Evolutionary conservation across 2,888 invertebrate species (phyloP).

Genomic region (Tortricodes alternella): DNA sequence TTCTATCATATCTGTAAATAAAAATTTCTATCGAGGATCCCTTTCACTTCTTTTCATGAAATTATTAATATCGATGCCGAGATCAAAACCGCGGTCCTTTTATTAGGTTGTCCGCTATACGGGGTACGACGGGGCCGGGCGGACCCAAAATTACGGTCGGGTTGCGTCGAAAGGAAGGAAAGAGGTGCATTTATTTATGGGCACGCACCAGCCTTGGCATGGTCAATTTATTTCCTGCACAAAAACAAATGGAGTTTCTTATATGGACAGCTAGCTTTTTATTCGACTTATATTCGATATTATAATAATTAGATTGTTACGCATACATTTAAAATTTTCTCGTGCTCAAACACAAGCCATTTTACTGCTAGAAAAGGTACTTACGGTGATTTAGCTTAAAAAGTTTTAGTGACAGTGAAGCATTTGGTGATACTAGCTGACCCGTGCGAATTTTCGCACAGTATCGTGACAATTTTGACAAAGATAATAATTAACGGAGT

Average conservation of each 20-base stretch:
- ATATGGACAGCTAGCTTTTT: not conserved
- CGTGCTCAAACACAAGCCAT: too few species aligned
- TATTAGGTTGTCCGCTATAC: slow-evolving; percentile 4
- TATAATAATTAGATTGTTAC: too few species aligned
- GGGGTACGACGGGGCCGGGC: too few species aligned
- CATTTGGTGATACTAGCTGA: too few species aligned
- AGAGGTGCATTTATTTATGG: slow-evolving; percentile 22
- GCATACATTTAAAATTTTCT: too few species aligned
- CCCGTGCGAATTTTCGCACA: too few species aligned
- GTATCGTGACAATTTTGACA: too few species aligned
- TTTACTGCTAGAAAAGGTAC: too few species aligned
- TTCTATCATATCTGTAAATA: not conserved
- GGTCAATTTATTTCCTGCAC: slow-evolving; percentile 13
- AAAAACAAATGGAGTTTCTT: slow-evolving; percentile 4
- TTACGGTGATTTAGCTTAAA: too few species aligned
- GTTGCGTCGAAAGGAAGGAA: slow-evolving; percentile 10
- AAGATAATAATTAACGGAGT: too few species aligned
- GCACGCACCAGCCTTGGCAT: not conserved
- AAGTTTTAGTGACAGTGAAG: too few species aligned
- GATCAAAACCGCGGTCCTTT: slow-evolving; percentile 14
- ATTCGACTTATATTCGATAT: too few species aligned
- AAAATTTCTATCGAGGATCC: not conserved
- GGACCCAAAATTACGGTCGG: slow-evolving; percentile 18
- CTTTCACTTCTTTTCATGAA: slow-evolving; percentile 1
- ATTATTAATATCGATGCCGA: slow-evolving; percentile 2